These are phyloP conservation scores for Teleogryllus occipitalis DNA, from an alignment of 1,140 invertebrate species.

Conservation along the genomic window DNA sequence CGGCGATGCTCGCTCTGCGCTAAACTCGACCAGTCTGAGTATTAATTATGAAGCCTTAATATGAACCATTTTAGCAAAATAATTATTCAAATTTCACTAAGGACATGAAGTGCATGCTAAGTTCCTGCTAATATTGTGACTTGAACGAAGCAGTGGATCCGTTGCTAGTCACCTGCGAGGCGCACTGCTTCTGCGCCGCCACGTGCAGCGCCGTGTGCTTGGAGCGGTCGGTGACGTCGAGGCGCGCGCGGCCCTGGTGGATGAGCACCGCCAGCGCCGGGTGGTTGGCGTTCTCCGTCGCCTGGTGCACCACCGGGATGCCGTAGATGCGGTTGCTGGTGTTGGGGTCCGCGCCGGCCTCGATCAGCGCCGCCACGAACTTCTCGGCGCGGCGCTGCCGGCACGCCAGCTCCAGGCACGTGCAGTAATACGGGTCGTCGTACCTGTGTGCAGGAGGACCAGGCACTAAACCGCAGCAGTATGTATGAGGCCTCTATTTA, in stretches of 20 bases:
- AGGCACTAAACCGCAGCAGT: too few species aligned
- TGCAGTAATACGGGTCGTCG: conserved; percentile 39
- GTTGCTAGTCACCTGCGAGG: conserved; percentile 36
- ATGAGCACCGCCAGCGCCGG: conserved; percentile 46
- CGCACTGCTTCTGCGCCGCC: conserved; percentile 8
- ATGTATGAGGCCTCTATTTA: too few species aligned
- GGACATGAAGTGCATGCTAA: too few species aligned
- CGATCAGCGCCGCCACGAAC: conserved; percentile 51
- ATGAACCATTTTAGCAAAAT: too few species aligned
- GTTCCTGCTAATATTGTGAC: too few species aligned
- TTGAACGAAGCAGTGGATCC: too few species aligned
- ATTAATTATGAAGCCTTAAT: too few species aligned
- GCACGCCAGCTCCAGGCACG: conserved; percentile 44
- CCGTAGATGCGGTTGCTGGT: conserved; percentile 49
- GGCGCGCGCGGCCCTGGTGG: neutral
- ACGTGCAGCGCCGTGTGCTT: conserved; percentile 10
- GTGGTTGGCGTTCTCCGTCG: conserved; percentile 46
- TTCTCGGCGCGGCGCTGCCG: conserved; percentile 29
- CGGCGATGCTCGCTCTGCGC: too few species aligned
- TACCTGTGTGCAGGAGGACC: conserved; percentile 30
- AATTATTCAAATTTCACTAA: too few species aligned
- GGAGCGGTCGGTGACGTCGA: neutral
- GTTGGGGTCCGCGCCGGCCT: conserved; percentile 56
- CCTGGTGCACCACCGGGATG: conserved; percentile 58
- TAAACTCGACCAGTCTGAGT: too few species aligned